Conservation (phyloP, 2,888 invertebrate genomes). For the Drosophila borborema region DNA sequence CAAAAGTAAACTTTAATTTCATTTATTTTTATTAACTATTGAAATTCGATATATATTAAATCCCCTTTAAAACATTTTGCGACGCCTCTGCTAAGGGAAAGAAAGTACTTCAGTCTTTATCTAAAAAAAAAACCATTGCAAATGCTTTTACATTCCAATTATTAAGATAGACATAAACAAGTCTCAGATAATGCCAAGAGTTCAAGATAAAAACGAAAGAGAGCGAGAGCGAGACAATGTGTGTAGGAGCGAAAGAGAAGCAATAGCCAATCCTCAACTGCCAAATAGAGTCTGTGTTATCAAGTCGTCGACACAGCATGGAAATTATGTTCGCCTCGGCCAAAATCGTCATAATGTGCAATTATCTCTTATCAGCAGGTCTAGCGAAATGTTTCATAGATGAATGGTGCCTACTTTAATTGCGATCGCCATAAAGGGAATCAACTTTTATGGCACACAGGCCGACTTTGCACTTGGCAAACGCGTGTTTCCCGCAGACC, state of each 20-base stretch:
- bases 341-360: slow-evolving; percentile 55
- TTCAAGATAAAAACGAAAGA: slow-evolving; percentile 40
- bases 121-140: slow-evolving; percentile 48
- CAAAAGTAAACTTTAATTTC: background rate
- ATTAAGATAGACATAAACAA: slow-evolving; percentile 42
- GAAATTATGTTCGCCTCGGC: slow-evolving; percentile 52
- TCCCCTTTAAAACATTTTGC: background rate
- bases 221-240: slow-evolving; percentile 6
- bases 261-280: slow-evolving; percentile 9
- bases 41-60: background rate
- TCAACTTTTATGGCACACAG: slow-evolving; percentile 63
- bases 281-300: slow-evolving; percentile 38
- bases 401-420: slow-evolving; percentile 70
- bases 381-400: slow-evolving; percentile 59
- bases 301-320: slow-evolving; percentile 56
- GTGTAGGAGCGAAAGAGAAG: background rate
- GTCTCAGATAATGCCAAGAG: slow-evolving; percentile 44
- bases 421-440: slow-evolving; percentile 65
- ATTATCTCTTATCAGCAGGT: slow-evolving; percentile 58
- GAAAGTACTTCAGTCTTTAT: slow-evolving; percentile 56
- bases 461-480: slow-evolving; percentile 74
- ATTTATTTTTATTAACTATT: background rate
- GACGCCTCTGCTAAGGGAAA: slow-evolving; percentile 40
- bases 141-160: slow-evolving; percentile 44
- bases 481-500: slow-evolving; percentile 63